phyloP scores from a whole-genome alignment of 2,888 invertebrate species.

The Barypeithes pellucidus region DNA sequence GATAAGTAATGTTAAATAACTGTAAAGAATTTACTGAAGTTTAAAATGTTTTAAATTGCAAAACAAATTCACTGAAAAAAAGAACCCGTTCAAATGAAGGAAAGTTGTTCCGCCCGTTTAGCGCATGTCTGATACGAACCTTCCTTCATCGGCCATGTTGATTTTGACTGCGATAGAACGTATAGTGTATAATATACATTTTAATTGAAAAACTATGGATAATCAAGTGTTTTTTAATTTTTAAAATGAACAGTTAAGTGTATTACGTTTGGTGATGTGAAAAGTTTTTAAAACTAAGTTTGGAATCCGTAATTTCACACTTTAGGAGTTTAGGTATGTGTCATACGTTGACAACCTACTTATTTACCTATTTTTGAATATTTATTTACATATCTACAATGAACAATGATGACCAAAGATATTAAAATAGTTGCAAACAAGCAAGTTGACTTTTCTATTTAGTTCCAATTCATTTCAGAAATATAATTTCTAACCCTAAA shows the following conservation, averaged over 20 bases:
- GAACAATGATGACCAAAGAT: conserved; percentile 16
- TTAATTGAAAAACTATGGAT: conserved; percentile 27
- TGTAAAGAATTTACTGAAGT: conserved; percentile 41
- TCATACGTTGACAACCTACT: conserved; percentile 54
- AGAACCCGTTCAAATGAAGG: conserved; percentile 49
- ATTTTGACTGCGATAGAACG: conserved; percentile 40
- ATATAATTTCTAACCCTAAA: conserved; percentile 8
- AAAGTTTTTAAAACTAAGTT: background rate
- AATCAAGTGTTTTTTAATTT: conserved; percentile 15
- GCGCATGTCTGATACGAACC: conserved; percentile 39
- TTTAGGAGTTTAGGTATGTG: conserved; percentile 46
- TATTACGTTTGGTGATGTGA: conserved; percentile 40
- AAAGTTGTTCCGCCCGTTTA: conserved; percentile 42
- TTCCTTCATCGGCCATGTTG: conserved; percentile 50
- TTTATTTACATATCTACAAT: conserved; percentile 46
- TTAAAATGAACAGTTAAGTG: conserved; percentile 22
- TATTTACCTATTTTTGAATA: conserved; percentile 52
- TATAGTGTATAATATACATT: conserved; percentile 36
- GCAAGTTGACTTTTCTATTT: conserved; percentile 8
- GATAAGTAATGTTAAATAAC: conserved; percentile 37
- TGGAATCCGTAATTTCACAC: conserved; percentile 11
- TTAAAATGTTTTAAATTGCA: conserved; percentile 46
- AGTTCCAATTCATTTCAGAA: background rate
- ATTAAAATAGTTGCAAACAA: conserved; percentile 17
- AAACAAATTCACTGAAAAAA: conserved; percentile 44